Conservation (phyloP, 1,140 invertebrate species). For the Drosophila jambulina region DNA sequence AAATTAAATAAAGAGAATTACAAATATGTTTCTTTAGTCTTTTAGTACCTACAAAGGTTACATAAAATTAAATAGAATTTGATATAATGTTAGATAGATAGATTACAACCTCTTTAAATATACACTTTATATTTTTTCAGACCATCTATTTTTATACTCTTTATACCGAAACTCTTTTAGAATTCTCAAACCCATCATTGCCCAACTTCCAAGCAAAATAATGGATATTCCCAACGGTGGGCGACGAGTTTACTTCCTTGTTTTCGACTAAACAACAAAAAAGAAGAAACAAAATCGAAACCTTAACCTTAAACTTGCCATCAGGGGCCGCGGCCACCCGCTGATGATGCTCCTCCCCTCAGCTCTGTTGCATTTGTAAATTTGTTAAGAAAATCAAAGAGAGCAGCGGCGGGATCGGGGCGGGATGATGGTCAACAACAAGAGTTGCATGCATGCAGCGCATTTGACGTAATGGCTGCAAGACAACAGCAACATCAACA, state of each 20-base stretch:
- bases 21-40: no score
- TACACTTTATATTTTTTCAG: neutral
- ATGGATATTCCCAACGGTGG: conserved; percentile 42
- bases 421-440: conserved; percentile 32
- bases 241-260: conserved; percentile 70
- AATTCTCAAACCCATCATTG: conserved; percentile 8
- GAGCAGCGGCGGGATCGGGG: conserved; percentile 21
- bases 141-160: no score
- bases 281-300: conserved; percentile 74
- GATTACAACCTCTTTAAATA: no score
- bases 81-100: no score
- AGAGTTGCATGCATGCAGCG: conserved; percentile 57
- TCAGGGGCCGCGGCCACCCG: conserved; percentile 32
- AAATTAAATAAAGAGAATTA: neutral
- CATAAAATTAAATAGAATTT: no score
- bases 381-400: conserved; percentile 62
- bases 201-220: neutral
- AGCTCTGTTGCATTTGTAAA: conserved; percentile 56
- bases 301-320: conserved; percentile 79
- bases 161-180: neutral
- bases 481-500: conserved; percentile 29
- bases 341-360: conserved; percentile 3
- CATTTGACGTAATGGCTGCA: conserved; percentile 56
- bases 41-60: no score
- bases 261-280: conserved; percentile 40